A percentile compares a stretch with the other conserved stretches of the same genome.
These are phyloP conservation scores for Megaleporinus macrocephalus DNA, from an alignment of 2,113 vertebrate genomes.

Conservation along the genomic window DNA sequence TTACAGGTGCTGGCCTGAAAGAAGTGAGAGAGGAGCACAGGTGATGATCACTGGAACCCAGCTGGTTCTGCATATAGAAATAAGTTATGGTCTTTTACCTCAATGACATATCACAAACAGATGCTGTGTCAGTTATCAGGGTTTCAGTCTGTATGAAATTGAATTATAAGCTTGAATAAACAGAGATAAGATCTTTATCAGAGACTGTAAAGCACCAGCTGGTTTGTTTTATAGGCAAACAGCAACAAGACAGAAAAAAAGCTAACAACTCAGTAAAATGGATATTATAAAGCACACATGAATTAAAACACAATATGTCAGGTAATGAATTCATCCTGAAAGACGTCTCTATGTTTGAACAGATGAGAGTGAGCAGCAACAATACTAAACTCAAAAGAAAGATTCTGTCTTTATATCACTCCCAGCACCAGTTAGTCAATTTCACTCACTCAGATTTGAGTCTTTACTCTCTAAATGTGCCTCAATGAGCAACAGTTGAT, in stretches of 20 bases:
- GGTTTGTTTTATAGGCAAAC: slow-evolving; percentile 10
- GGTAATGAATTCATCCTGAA: no score
- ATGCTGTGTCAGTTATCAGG: neutral
- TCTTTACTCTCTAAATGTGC: no score
- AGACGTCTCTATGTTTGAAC: no score
- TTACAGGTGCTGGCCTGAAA: slow-evolving; percentile 64
- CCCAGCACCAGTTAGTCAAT: no score
- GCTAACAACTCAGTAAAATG: neutral
- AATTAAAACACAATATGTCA: no score
- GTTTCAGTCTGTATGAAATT: slow-evolving; percentile 2
- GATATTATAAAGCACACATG: no score
- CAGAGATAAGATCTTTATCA: neutral
- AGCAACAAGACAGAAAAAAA: neutral
- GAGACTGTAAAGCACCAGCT: neutral
- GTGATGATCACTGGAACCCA: slow-evolving; percentile 48
- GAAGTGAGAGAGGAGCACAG: slow-evolving; percentile 31
- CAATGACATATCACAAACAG: slow-evolving; percentile 23
- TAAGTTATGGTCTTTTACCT: slow-evolving; percentile 6
- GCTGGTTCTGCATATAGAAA: slow-evolving; percentile 14
- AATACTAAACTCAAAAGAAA: no score
- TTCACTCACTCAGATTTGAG: no score
- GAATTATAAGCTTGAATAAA: slow-evolving; percentile 26
- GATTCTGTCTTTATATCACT: no score
- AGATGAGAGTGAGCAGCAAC: no score
- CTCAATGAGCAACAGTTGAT: no score